These are phyloP conservation scores for Aldabrachelys gigantea DNA, from an alignment of 2,113 vertebrate genomes.

Conservation along the genomic window DNA sequence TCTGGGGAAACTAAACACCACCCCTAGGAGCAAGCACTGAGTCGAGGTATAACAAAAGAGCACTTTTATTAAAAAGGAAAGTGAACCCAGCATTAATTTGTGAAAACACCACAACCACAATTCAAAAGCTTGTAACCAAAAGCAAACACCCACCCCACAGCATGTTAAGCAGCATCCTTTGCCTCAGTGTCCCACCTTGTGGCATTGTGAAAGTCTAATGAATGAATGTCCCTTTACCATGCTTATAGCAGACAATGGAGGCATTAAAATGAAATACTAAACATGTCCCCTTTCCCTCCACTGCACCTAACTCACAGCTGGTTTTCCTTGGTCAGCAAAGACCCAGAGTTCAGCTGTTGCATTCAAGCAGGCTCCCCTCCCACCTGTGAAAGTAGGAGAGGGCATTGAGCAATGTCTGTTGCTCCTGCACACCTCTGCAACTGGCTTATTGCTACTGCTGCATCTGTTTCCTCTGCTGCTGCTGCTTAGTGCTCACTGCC, in stretches of 20 bases:
- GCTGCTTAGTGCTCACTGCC: not conserved
- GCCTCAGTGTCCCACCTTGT: not conserved
- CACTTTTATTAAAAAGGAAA: not conserved
- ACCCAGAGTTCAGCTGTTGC: not conserved
- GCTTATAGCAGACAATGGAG: constrained; percentile 26
- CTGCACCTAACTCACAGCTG: not conserved
- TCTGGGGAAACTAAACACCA: not conserved
- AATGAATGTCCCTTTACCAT: not conserved
- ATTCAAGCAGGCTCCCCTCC: no score
- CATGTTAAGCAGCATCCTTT: not conserved
- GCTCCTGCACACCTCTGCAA: not conserved
- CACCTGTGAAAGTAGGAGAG: not conserved
- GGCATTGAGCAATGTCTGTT: not conserved
- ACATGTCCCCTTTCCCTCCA: not conserved
- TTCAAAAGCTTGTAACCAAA: not conserved
- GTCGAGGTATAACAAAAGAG: not conserved
- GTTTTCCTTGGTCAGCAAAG: not conserved
- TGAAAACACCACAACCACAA: not conserved
- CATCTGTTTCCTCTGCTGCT: not conserved
- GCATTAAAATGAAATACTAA: constrained; percentile 62
- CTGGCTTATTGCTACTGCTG: not conserved
- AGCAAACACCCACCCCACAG: not conserved
- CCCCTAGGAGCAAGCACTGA: not conserved
- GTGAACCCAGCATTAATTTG: not conserved
- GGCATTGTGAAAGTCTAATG: not conserved